Evolutionary conservation across 2,113 vertebrate genomes (phyloP), one percentile per base, ranked within the genome.

Genomic region (Albula glossodonta): DNA sequence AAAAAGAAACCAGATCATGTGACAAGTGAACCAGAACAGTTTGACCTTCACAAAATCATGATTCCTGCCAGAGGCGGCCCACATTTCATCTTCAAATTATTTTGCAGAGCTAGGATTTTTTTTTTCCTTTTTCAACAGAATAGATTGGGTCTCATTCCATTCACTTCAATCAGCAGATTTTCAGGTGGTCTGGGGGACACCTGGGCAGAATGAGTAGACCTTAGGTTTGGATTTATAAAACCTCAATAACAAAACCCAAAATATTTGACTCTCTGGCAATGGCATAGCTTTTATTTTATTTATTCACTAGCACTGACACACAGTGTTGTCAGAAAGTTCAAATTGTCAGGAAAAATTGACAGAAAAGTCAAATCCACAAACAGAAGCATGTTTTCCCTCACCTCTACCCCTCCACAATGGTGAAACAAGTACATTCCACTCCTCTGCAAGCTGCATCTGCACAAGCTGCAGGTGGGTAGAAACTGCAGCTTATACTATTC

Each of bases 201-300:
- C 51, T 85, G 50, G 78, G 87, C 80, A 84, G 51, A 88, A 78
- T 84, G 60, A 88, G 81, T 77, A 63, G 83, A 85, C 80, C 87
- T 88, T 82, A 85, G 52, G 87, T 5, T 82, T 15, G 60, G 78
- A 81, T 87, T 60, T 56, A 70, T 51, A 77, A 82, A 80, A 63
- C 49, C 51, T 86, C 86, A 51, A 74, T 74, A 41, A 41, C 31
- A 51, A 81, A 86, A 81, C 78, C 51, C 48, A 57, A 19, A n/a
- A 85, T 74, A 53, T 66, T 85, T 85, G 41, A 31, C 80, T 53
- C 84, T 57, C 52, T 41, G 31, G 31, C 31, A 41, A 41, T 80
- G 77, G 51, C 84, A 85, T 41, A 57, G 11, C 2, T 80, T 56
- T 56, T 56, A 56, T 56, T 12, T 9, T 56, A 56, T 56, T 12